Evolutionary conservation across 2,113 vertebrate genomes (phyloP).

Genomic region (Pongo abelii): DNA sequence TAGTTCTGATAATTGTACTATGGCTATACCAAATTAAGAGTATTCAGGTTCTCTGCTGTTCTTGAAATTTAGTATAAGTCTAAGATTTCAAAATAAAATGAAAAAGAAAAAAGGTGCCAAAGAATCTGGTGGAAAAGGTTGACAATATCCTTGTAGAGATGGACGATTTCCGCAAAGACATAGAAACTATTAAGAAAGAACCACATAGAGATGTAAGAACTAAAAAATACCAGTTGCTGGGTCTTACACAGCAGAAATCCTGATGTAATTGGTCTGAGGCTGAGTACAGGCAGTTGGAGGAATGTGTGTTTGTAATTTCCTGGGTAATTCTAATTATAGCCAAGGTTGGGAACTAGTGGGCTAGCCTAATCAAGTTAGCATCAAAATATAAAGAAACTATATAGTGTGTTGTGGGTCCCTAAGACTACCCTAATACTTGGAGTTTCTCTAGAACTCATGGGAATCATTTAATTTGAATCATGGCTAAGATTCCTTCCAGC

Average conservation of each 20-base stretch:
- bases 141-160: background rate
- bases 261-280: background rate
- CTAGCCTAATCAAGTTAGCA: background rate
- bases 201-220: background rate
- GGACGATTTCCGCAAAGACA: background rate
- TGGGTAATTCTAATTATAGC: background rate
- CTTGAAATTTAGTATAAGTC: background rate
- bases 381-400: background rate
- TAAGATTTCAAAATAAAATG: slow-evolving; percentile 10
- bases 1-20: background rate
- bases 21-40: too few species aligned
- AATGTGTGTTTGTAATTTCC: background rate
- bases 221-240: background rate
- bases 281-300: background rate
- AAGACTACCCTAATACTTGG: too few species aligned
- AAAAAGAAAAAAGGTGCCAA: background rate
- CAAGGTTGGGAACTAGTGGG: background rate
- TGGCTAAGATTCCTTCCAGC: background rate
- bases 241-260: background rate
- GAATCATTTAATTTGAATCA: background rate
- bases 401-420: background rate
- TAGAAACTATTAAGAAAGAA: background rate
- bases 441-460: background rate
- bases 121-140: background rate
- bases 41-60: background rate